Evolutionary conservation across 2,797 vertebrate species (phyloP).

Genomic region (Tapera naevia): DNA sequence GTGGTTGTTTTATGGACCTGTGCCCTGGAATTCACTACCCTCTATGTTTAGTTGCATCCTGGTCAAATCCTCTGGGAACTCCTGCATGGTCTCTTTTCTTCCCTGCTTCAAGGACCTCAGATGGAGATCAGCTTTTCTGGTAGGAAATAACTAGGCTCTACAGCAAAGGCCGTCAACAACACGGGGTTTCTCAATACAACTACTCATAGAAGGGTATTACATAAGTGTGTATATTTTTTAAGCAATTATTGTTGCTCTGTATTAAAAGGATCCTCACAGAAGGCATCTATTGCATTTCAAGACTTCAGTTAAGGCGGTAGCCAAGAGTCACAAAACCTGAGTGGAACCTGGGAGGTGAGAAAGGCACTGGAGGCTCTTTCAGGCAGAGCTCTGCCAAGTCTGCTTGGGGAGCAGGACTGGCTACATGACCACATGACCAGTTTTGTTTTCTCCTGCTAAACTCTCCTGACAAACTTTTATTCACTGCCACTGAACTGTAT

Average conservation of each 20-base stretch:
- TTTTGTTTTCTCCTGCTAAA: neutral
- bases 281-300: neutral
- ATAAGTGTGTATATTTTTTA: neutral
- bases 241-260: neutral
- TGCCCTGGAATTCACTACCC: neutral
- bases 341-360: neutral
- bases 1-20: neutral
- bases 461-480: neutral
- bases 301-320: neutral
- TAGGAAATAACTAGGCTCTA: neutral
- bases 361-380: neutral
- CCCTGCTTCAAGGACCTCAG: neutral
- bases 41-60: neutral
- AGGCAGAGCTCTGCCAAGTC: neutral
- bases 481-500: neutral
- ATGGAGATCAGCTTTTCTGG: neutral
- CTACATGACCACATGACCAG: rapidly evolving
- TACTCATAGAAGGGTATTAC: rapidly evolving
- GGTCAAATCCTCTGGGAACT: neutral
- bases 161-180: neutral
- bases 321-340: neutral
- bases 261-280: neutral
- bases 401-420: neutral
- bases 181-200: neutral
- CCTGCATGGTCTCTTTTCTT: neutral